Evolutionary conservation across 2,113 vertebrate genomes (phyloP).

Genomic region (Phalacrocorax pelagicus): DNA sequence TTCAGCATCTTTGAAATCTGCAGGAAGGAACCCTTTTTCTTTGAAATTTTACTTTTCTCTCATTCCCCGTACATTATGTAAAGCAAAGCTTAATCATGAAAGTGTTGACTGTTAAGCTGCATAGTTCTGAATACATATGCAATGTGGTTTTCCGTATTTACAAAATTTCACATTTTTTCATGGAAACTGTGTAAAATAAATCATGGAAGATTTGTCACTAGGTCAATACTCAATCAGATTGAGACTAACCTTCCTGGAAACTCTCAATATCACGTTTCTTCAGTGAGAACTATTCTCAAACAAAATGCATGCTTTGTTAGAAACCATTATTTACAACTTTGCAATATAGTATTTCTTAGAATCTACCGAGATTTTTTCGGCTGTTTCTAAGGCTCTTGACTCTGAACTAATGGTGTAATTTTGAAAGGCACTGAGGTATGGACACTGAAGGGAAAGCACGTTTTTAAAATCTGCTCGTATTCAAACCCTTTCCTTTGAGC

Average conservation of each 20-base stretch:
- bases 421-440: not conserved
- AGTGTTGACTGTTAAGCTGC: constrained; percentile 9
- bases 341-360: not conserved
- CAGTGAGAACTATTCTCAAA: not conserved
- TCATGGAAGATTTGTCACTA: not conserved
- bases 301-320: not conserved
- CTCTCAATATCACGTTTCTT: not conserved
- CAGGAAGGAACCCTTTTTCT: not conserved
- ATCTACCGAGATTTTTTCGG: not conserved
- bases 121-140: not conserved
- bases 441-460: not conserved
- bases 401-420: not conserved
- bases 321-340: not conserved
- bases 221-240: not conserved
- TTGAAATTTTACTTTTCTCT: constrained; percentile 6
- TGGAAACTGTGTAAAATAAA: not conserved
- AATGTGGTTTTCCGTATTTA: not conserved
- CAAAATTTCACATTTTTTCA: not conserved
- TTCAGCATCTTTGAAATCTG: constrained; percentile 33
- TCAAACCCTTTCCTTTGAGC: not conserved
- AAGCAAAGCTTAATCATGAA: constrained; percentile 6
- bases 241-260: not conserved
- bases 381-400: not conserved
- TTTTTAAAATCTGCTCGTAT: not conserved
- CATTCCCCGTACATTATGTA: not conserved